Evolutionary conservation across 2,888 invertebrate species (phyloP).

Genomic region (Metopia argyrocephala): DNA sequence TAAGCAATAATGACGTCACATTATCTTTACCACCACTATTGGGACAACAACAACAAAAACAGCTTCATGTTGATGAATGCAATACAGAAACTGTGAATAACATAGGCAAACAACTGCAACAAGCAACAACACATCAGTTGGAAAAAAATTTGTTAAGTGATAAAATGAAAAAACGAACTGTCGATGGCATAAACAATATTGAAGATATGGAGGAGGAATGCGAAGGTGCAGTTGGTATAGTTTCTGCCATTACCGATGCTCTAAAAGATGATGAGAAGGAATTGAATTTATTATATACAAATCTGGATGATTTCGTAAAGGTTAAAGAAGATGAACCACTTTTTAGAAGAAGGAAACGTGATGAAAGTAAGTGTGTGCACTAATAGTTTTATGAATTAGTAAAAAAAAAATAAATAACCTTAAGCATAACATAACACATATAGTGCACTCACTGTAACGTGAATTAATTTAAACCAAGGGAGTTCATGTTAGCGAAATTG

Average conservation of each 20-base stretch:
- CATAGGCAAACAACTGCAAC: background rate
- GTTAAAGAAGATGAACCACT: conserved; percentile 29
- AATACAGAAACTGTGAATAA: conserved; percentile 27
- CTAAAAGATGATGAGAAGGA: conserved; percentile 24
- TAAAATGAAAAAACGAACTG: conserved; percentile 17
- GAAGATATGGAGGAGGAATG: conserved; percentile 35
- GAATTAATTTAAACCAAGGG: no score
- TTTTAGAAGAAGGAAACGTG: conserved; percentile 61
- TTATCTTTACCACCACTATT: conserved; percentile 37
- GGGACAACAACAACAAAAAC: background rate
- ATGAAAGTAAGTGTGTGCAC: conserved; percentile 69
- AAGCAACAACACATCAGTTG: conserved; percentile 27
- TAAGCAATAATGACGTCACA: conserved; percentile 69
- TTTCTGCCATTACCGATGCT: conserved; percentile 7
- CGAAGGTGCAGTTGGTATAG: conserved; percentile 57
- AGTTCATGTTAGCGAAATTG: no score
- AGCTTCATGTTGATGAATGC: background rate
- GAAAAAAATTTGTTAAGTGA: conserved; percentile 16
- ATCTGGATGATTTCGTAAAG: conserved; percentile 29
- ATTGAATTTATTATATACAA: conserved; percentile 4
- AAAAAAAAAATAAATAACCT: no score
- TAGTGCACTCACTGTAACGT: no score
- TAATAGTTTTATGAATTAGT: no score
- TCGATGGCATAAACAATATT: background rate
- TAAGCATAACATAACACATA: no score